These are phyloP conservation scores for Cerastis rubricosa DNA, from an alignment of 2,888 invertebrate genomes.

Conservation along the genomic window DNA sequence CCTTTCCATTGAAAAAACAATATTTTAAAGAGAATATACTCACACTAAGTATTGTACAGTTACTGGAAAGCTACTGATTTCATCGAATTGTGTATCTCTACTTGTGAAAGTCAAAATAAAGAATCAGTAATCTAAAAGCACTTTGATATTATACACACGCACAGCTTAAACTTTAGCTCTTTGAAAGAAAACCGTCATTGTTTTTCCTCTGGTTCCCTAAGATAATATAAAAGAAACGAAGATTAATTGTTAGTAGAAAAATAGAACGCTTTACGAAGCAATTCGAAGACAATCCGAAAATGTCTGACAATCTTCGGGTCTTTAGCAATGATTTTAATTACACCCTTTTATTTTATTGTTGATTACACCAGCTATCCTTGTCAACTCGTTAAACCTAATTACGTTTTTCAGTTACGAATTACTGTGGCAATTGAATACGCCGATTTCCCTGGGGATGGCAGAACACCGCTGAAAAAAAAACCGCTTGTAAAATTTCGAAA, in stretches of 20 bases:
- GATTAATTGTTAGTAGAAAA: constrained; percentile 52
- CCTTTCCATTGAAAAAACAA: not conserved
- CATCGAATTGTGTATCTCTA: constrained; percentile 5
- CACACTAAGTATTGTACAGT: not conserved
- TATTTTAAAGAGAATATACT: not conserved
- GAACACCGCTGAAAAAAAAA: constrained; percentile 57
- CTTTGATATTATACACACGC: constrained; percentile 28
- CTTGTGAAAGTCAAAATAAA: not conserved
- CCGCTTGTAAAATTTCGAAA: constrained; percentile 62
- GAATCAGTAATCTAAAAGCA: constrained; percentile 16
- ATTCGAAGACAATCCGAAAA: constrained; percentile 43
- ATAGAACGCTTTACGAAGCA: constrained; percentile 31
- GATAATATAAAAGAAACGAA: constrained; percentile 55
- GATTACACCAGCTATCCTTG: constrained; percentile 48
- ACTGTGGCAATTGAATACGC: constrained; percentile 62
- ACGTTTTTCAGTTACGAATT: constrained; percentile 60
- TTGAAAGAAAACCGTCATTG: constrained; percentile 37
- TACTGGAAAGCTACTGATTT: not conserved
- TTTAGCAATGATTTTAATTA: constrained; percentile 54
- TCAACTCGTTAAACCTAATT: constrained; percentile 58
- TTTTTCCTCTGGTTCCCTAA: constrained; percentile 40
- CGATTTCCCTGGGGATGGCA: constrained; percentile 59
- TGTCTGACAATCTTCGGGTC: constrained; percentile 26
- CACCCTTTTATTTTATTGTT: constrained; percentile 56
- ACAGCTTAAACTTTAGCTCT: constrained; percentile 40